Conservation (phyloP, 1,140 invertebrate genomes). For the Phocides pigmalion region DNA sequence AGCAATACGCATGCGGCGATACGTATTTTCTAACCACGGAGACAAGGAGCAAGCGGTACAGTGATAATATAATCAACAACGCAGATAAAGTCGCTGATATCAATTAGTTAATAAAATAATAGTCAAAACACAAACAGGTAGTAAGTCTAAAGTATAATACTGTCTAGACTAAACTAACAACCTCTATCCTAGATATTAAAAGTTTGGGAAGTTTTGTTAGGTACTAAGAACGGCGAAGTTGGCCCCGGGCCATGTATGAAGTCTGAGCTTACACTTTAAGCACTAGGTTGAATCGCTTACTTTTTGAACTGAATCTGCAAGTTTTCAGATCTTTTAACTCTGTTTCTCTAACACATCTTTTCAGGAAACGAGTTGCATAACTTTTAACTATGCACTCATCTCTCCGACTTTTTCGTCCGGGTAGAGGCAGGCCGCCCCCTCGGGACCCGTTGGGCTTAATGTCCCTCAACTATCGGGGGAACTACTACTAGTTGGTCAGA, state of each 20-base stretch:
- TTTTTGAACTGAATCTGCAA: constrained; percentile 1
- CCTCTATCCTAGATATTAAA: constrained; percentile 10
- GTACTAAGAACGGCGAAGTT: constrained; percentile 1
- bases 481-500: too few species aligned
- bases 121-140: neutral
- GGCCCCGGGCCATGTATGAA: constrained; percentile 16
- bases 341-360: neutral
- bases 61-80: too few species aligned
- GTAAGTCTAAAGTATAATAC: neutral
- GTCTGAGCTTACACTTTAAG: constrained; percentile 15
- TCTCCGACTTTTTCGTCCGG: too few species aligned
- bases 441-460: too few species aligned
- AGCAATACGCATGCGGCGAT: too few species aligned
- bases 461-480: too few species aligned
- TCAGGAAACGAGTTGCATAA: neutral
- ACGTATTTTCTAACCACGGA: too few species aligned
- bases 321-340: constrained; percentile 1
- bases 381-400: neutral
- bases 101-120: too few species aligned
- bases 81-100: too few species aligned
- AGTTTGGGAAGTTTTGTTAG: constrained; percentile 21
- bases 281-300: constrained; percentile 7
- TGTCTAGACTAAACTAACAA: constrained; percentile 19
- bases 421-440: too few species aligned
- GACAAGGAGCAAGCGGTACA: too few species aligned